Base-by-base conservation (phyloP, 1,140 invertebrate species). In the Streblospio benedicti region DNA sequence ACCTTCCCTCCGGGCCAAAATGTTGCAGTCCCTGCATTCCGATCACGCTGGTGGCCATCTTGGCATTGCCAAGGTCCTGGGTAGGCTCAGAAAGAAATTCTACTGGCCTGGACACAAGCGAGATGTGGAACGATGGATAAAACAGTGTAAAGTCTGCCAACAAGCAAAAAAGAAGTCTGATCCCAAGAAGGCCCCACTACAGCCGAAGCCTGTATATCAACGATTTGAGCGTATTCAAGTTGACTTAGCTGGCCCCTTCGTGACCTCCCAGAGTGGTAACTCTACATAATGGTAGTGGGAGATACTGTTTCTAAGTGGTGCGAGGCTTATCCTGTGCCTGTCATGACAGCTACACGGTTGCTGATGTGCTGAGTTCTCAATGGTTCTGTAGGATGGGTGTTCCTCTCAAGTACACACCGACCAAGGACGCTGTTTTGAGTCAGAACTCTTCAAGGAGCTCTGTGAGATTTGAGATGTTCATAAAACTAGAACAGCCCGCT, bases 301-400 rank as follows among this genome's bases (percentile, higher is more conserved):
- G 72, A 77, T 62, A 55, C 67, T 59, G 79, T 79, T 61, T 78
- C 65, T 4, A 80, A 76, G 57, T 79, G 69, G 68, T 59, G 69
- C 1, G 74, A 77, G 61, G 67, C 64, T 27, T 71, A 69, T 56
- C 55, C 71, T 0, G 62, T 78, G 12, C 70, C 71, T 6, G 69
- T 80, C 60, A 70, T 77, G 62, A 68, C 72, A 59, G 73, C 74
- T 43, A 56, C 33, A 75, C 71, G 0, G 61, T 77, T 14, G 77
- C 72, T 3, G 62, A 71, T 20, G 64, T 62, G 1, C 62, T 79
- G 14, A 65, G 79, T 1, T 55, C 69, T 30, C 60, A 76, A 20
- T 58, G 69, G 9, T 53, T 80, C 30, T 66, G 60, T 50, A 58
- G 70, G 14, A 74, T 70, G 60, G 78, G 78, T 14, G 63, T 71